Evolutionary conservation across 2,888 invertebrate species (phyloP).

Genomic region (Diplolepis rosae): DNA sequence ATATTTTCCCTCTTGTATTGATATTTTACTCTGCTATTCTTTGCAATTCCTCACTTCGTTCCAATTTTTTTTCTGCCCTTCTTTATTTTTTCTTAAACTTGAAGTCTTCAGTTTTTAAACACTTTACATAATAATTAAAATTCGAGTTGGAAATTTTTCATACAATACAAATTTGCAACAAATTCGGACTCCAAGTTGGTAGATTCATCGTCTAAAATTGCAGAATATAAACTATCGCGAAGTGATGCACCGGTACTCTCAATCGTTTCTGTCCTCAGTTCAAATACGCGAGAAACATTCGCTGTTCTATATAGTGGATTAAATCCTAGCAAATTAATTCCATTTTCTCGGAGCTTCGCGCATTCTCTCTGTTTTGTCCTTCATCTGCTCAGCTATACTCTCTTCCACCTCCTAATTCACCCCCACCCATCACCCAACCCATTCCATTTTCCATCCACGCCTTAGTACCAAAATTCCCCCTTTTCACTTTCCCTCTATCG

Average conservation of each 20-base stretch:
- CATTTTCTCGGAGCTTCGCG: constrained; percentile 72
- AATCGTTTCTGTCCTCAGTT: constrained; percentile 43
- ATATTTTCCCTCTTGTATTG: no score
- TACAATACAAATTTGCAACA: no score
- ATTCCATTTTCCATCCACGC: constrained; percentile 36
- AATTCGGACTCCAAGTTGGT: background rate
- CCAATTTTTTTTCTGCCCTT: no score
- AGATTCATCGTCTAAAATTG: background rate
- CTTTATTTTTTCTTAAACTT: no score
- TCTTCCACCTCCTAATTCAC: constrained; percentile 42
- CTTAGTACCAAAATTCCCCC: constrained; percentile 41
- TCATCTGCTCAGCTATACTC: constrained; percentile 68
- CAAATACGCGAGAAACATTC: constrained; percentile 64
- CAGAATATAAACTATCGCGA: background rate
- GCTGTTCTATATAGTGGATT: constrained; percentile 65
- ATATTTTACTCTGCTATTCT: no score
- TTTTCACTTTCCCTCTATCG: constrained; percentile 45
- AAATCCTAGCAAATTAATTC: constrained; percentile 73
- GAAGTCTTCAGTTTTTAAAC: no score
- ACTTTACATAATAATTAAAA: no score
- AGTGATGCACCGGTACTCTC: background rate
- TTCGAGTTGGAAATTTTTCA: no score
- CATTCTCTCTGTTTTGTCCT: constrained; percentile 73
- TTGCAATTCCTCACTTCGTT: no score
- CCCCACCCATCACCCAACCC: constrained; percentile 35